Conservation (phyloP, 2,797 vertebrate genomes). For the Melanotaenia nigrans region DNA sequence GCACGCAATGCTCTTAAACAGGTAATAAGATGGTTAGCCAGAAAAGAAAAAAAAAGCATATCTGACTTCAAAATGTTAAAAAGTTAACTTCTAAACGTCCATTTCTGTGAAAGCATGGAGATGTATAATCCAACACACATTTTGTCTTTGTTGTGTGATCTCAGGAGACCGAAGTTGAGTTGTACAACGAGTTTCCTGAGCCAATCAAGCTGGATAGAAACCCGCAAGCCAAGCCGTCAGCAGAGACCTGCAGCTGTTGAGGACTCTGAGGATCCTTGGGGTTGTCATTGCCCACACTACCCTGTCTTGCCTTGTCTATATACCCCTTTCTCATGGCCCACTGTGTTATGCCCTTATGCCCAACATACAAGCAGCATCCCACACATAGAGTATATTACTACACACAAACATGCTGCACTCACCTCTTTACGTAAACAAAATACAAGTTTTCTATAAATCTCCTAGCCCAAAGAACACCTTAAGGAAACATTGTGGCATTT, state of each 20-base stretch:
- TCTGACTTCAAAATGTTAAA: background rate
- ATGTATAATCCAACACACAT: background rate
- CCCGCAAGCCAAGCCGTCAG: constrained; percentile 91
- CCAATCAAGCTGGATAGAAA: constrained; percentile 98
- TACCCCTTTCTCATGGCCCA: constrained; percentile 56
- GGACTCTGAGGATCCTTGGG: constrained; percentile 71
- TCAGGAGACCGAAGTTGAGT: constrained; percentile 98
- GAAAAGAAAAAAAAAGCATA: background rate
- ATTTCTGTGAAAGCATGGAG: too few relatives aligned
- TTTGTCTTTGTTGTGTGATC: constrained; percentile 19
- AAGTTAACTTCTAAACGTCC: background rate
- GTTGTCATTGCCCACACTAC: constrained; percentile 59
- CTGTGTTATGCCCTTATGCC: constrained; percentile 64
- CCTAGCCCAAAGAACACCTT: constrained; percentile 74
- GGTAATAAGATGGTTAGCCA: constrained; percentile 73
- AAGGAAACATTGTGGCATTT: constrained; percentile 65
- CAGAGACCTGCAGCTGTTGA: constrained; percentile 98
- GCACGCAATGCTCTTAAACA: constrained; percentile 99
- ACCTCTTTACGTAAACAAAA: constrained; percentile 65
- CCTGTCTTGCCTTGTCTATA: constrained; percentile 84
- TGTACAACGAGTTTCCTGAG: constrained; percentile 99
- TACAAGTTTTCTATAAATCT: constrained; percentile 70
- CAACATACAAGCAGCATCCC: constrained; percentile 76
- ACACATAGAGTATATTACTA: constrained; percentile 74
- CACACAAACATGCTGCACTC: constrained; percentile 70